phyloP scores from a whole-genome alignment of 2,797 vertebrate species.

The Spizella passerina region DNA sequence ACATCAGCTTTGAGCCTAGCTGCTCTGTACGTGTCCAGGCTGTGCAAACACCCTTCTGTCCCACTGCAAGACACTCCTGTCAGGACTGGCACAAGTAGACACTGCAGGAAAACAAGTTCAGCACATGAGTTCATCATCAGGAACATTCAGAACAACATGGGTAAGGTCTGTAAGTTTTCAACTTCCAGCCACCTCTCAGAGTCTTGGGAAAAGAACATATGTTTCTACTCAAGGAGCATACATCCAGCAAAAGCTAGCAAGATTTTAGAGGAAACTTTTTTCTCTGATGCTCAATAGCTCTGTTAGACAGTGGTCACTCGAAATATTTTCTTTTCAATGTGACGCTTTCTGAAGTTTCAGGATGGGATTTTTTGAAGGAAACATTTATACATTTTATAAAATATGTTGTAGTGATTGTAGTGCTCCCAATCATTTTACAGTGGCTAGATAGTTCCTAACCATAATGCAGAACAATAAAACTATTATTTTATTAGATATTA shows the following conservation, averaged over 20 bases:
- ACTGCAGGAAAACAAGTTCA: not conserved
- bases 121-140: not conserved
- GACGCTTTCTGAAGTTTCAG: not conserved
- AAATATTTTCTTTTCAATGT: not conserved
- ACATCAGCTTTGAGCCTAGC: not conserved
- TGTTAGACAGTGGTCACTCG: not conserved
- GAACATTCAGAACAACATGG: not conserved
- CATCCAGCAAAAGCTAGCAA: not conserved
- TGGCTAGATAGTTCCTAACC: not conserved
- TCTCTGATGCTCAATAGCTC: not conserved
- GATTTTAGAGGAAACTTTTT: not conserved
- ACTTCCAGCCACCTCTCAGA: not conserved
- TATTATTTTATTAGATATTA: not conserved
- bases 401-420: not conserved
- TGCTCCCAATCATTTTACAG: not conserved
- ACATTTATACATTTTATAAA: not conserved
- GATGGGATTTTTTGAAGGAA: not conserved
- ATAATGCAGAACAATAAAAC: not conserved
- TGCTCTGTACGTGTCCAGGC: not conserved
- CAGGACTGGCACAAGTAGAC: not conserved
- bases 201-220: not conserved
- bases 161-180: not conserved
- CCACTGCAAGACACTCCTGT: not conserved
- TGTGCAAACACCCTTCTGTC: fast-evolving
- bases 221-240: not conserved